Evolutionary conservation across 2,797 vertebrate species (phyloP).

Genomic region (Streptopelia turtur): DNA sequence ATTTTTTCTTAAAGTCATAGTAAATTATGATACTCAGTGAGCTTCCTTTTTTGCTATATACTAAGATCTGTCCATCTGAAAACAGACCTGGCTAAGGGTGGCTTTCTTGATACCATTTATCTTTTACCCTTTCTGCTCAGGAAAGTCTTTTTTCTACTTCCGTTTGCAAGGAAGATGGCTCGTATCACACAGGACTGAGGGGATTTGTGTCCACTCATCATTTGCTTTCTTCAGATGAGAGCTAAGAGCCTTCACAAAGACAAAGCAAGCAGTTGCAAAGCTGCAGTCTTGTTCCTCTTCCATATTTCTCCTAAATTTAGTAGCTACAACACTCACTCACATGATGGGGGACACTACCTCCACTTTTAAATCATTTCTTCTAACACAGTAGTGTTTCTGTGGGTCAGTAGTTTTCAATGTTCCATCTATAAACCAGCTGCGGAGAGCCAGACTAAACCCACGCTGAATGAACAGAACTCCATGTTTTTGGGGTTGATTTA

Average conservation of each 20-base stretch:
- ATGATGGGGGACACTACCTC: background rate
- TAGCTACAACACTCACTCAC: background rate
- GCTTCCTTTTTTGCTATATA: background rate
- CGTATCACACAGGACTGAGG: accelerated
- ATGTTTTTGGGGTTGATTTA: background rate
- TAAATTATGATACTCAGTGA: background rate
- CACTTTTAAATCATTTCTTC: background rate
- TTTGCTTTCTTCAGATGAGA: background rate
- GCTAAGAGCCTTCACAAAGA: background rate
- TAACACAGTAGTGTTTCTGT: background rate
- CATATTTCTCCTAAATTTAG: background rate
- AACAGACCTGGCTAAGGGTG: background rate
- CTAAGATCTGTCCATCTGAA: background rate
- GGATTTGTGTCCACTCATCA: background rate
- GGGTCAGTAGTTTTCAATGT: background rate
- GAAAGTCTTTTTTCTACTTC: background rate
- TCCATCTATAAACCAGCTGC: background rate
- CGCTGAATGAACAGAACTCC: background rate
- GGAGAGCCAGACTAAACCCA: background rate
- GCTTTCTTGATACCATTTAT: background rate
- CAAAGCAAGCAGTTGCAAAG: background rate
- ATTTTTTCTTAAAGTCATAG: background rate
- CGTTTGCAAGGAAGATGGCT: background rate
- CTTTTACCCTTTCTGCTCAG: background rate
- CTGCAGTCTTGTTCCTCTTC: background rate